Conservation (phyloP, 2,797 vertebrate species). For the Mus spretus region DNA sequence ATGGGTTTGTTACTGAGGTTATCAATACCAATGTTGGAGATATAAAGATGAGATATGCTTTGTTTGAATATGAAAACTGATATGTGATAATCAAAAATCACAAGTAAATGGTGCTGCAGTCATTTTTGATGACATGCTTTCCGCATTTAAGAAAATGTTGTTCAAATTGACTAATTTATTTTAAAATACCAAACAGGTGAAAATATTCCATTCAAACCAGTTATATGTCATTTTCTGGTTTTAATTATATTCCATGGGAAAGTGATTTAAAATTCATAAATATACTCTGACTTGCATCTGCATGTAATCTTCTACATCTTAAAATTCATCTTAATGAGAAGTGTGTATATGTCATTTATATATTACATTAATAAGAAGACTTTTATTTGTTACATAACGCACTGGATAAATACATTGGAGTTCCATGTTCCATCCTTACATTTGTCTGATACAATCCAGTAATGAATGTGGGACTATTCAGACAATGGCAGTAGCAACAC, state of each 20-base stretch:
- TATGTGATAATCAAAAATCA: constrained; percentile 75
- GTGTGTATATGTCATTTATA: constrained; percentile 67
- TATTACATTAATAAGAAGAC: constrained; percentile 57
- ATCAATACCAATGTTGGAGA: not conserved
- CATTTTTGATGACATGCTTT: constrained; percentile 80
- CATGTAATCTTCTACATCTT: constrained; percentile 71
- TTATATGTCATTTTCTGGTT: constrained; percentile 74
- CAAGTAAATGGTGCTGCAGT: constrained; percentile 64
- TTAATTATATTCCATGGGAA: constrained; percentile 69
- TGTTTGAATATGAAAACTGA: constrained; percentile 70
- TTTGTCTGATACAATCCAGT: constrained; percentile 54
- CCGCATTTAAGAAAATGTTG: constrained; percentile 81
- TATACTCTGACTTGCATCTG: constrained; percentile 53
- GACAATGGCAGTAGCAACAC: not conserved
- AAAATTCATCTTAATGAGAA: constrained; percentile 64
- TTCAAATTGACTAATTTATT: constrained; percentile 77
- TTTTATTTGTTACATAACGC: not conserved
- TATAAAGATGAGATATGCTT: fast-evolving
- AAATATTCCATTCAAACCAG: constrained; percentile 81
- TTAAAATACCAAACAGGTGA: constrained; percentile 74
- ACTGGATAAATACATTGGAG: constrained; percentile 56
- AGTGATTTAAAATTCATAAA: constrained; percentile 83
- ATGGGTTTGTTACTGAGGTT: not conserved
- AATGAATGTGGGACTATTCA: constrained; percentile 49
- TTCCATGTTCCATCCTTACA: not conserved